Percentiles rank a stretch among this genome's conserved stretches.
phyloP scores from a whole-genome alignment of 2,888 invertebrate species.

The Tipula helvola region DNA sequence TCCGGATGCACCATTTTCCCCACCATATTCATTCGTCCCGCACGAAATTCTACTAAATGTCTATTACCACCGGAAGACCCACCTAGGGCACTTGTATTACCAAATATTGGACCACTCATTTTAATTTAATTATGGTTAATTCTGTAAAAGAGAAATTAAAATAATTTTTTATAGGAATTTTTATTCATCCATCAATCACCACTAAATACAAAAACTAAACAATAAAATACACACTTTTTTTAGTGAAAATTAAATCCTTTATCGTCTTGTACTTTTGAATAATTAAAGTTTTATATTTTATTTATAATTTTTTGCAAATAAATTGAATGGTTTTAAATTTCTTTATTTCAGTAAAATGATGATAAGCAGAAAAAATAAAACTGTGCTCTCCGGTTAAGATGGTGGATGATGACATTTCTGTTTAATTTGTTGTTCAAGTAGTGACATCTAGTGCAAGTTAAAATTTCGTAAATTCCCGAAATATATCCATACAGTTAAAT shows the following conservation, averaged over 20 bases:
- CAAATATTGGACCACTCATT: slow-evolving; percentile 36
- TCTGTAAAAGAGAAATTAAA: not conserved
- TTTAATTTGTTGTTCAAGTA: not conserved
- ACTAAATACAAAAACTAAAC: not conserved
- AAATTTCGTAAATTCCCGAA: not conserved
- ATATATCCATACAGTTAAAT: too few relatives aligned
- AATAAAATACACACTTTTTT: not conserved
- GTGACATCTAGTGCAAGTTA: not conserved
- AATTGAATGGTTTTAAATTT: not conserved
- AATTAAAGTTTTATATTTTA: not conserved
- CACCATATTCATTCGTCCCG: slow-evolving; percentile 84
- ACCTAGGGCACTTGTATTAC: slow-evolving; percentile 51
- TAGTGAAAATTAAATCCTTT: not conserved
- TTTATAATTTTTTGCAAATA: not conserved
- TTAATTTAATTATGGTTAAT: not conserved
- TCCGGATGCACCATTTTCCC: slow-evolving; percentile 91
- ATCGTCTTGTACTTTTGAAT: not conserved
- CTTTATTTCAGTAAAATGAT: slow-evolving; percentile 6
- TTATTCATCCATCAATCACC: not conserved
- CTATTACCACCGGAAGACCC: slow-evolving; percentile 73
- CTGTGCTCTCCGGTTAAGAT: not conserved
- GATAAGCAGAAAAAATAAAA: slow-evolving; percentile 5
- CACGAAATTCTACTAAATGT: slow-evolving; percentile 88
- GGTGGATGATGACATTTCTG: slow-evolving; percentile 9
- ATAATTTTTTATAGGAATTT: not conserved